Evolutionary conservation across 2,888 invertebrate species (phyloP).

Genomic region (Empis livida): DNA sequence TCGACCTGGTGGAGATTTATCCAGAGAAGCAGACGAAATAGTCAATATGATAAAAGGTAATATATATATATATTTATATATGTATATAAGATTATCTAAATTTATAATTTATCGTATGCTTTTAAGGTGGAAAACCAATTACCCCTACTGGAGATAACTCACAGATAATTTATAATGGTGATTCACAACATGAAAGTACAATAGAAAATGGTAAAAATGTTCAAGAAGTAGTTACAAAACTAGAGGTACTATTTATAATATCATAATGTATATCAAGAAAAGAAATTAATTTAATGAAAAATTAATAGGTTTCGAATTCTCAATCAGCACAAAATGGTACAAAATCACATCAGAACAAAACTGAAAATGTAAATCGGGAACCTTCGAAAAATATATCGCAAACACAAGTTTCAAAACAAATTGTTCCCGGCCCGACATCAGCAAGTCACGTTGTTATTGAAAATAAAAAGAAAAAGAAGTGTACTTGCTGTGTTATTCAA

Average conservation of each 20-base stretch:
- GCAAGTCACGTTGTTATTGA: conserved; percentile 74
- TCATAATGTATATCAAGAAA: neutral
- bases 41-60: conserved; percentile 79
- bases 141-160: conserved; percentile 33
- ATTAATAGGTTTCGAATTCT: conserved; percentile 30
- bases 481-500: conserved; percentile 89
- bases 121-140: conserved; percentile 34
- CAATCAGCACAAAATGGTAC: conserved; percentile 37
- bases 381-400: conserved; percentile 26
- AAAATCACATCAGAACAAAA: conserved; percentile 27
- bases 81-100: too few species aligned
- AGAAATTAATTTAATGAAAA: neutral
- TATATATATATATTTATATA: neutral
- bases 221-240: conserved; percentile 32
- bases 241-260: conserved; percentile 23
- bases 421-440: conserved; percentile 65
- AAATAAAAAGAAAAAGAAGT: conserved; percentile 88
- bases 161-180: conserved; percentile 19
- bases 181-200: conserved; percentile 21
- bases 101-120: too few species aligned
- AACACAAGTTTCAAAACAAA: conserved; percentile 38
- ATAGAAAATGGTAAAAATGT: conserved; percentile 33
- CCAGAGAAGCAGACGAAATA: conserved; percentile 82
- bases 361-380: conserved; percentile 13
- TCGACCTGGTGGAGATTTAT: conserved; percentile 89